phyloP scores from a whole-genome alignment of 2,888 invertebrate genomes.

The Epicampocera succincta region DNA sequence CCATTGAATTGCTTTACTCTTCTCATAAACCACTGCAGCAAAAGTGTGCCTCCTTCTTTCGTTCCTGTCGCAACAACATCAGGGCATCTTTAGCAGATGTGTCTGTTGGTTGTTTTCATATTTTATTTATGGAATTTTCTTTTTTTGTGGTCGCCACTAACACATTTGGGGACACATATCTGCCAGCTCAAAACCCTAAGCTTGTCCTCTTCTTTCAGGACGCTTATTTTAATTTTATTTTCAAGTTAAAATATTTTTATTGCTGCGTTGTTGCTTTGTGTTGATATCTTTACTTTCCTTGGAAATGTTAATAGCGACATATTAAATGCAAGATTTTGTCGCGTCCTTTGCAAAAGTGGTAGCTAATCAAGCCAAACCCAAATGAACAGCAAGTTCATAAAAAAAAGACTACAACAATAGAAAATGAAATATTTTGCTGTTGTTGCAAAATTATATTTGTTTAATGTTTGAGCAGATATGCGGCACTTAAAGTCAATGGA shows the following conservation, averaged over 20 bases:
- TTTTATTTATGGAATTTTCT: slow-evolving; percentile 44
- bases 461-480: too few species aligned
- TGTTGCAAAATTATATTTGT: too few species aligned
- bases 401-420: not conserved
- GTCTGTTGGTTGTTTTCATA: slow-evolving; percentile 46
- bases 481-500: too few species aligned
- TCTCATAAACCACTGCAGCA: slow-evolving; percentile 36
- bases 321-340: slow-evolving; percentile 63
- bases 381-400: not conserved
- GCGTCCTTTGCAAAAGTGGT: slow-evolving; percentile 57
- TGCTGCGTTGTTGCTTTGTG: slow-evolving; percentile 22
- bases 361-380: slow-evolving; percentile 68
- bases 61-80: slow-evolving; percentile 1
- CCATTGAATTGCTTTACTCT: slow-evolving; percentile 51
- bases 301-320: slow-evolving; percentile 62
- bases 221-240: slow-evolving; percentile 27
- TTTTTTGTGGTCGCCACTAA: slow-evolving; percentile 71
- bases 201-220: not conserved
- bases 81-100: slow-evolving; percentile 62
- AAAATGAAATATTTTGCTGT: too few species aligned
- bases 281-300: not conserved
- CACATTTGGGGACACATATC: slow-evolving; percentile 77
- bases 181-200: slow-evolving; percentile 77
- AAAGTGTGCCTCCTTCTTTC: not conserved
- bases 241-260: slow-evolving; percentile 31